Percentiles rank a stretch among this genome's conserved stretches.
Conservation (phyloP, 1,140 invertebrate species). For the Venturia canescens region DNA sequence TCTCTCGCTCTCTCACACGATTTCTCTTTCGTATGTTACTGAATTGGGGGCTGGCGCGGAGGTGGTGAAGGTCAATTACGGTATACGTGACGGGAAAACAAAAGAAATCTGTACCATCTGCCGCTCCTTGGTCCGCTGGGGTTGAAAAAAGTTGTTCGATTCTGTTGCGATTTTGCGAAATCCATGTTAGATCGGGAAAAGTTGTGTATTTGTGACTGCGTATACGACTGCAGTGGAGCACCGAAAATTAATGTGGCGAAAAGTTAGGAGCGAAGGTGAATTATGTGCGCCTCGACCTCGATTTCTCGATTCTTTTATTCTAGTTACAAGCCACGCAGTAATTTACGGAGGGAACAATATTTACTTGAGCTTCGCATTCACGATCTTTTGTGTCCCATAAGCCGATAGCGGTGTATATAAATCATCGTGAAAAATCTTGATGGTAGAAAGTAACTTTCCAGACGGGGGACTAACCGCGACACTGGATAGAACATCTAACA, state of each 20-base stretch:
- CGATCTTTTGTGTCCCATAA: not conserved
- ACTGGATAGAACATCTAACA: conserved; percentile 1
- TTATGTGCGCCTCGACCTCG: not conserved
- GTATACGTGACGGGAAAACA: conserved; percentile 19
- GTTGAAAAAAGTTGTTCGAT: conserved; percentile 28
- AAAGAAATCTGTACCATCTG: conserved; percentile 2
- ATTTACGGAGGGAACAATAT: conserved; percentile 17
- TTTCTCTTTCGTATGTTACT: not conserved
- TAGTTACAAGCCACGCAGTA: conserved; percentile 22
- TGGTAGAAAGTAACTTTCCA: conserved; percentile 1
- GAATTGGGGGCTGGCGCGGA: conserved; percentile 5
- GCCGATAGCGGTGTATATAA: not conserved
- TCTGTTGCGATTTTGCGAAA: not conserved
- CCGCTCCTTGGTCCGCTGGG: not conserved
- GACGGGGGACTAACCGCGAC: not conserved
- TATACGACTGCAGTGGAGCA: not conserved
- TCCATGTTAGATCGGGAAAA: not conserved
- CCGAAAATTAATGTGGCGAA: conserved; percentile 20
- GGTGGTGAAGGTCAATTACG: conserved; percentile 27
- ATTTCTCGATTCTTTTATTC: not conserved
- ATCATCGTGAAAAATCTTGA: not conserved
- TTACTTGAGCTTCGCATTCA: not conserved
- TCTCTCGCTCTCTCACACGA: conserved; percentile 7
- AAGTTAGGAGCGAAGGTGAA: not conserved
- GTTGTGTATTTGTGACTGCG: not conserved